These are phyloP conservation scores for Pogonognathellus flavescens DNA, from an alignment of 1,140 invertebrate genomes.

Conservation along the genomic window DNA sequence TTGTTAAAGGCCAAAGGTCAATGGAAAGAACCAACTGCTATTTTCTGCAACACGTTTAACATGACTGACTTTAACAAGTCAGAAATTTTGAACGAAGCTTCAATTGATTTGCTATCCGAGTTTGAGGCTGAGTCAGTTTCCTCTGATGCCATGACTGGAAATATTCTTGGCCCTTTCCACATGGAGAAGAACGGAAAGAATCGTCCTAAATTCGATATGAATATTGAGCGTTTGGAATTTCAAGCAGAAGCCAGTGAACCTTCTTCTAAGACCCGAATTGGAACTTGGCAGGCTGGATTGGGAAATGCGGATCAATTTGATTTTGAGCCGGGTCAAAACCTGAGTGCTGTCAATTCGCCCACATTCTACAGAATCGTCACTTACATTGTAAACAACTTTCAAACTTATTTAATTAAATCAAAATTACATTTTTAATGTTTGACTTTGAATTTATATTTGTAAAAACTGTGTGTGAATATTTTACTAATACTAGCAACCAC, in stretches of 20 bases:
- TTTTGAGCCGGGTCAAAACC: slow-evolving; percentile 76
- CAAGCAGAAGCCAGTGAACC: slow-evolving; percentile 71
- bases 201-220: slow-evolving; percentile 81
- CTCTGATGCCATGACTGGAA: slow-evolving; percentile 3
- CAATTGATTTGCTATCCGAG: slow-evolving; percentile 7
- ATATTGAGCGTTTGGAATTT: slow-evolving; percentile 75
- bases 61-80: not conserved
- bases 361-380: slow-evolving; percentile 85
- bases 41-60: not conserved
- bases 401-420: not conserved
- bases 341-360: slow-evolving; percentile 80
- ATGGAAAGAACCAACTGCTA: not conserved
- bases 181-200: slow-evolving; percentile 78
- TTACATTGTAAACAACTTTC: slow-evolving; percentile 74
- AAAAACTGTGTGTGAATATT: not conserved
- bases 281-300: slow-evolving; percentile 79
- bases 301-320: slow-evolving; percentile 73
- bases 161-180: slow-evolving; percentile 76
- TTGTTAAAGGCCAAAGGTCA: not conserved
- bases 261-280: slow-evolving; percentile 75
- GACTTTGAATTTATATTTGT: too few relatives aligned
- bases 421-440: not conserved
- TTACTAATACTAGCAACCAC: slow-evolving; percentile 80
- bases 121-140: not conserved
- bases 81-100: not conserved